Conservation (phyloP, 2,113 vertebrate genomes). For the Rhinogobius similis region DNA sequence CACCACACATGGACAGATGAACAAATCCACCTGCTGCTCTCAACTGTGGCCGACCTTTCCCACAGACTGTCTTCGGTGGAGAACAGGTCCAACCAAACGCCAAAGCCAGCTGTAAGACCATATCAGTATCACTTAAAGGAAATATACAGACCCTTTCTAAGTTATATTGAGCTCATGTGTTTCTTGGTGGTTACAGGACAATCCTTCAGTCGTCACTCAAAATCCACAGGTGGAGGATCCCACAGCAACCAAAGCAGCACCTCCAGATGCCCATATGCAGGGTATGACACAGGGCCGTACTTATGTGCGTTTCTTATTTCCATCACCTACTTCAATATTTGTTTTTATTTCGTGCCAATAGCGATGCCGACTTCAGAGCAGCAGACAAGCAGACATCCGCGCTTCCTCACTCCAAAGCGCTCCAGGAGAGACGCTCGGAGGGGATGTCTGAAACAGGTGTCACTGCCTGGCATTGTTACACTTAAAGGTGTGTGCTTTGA, state of each 20-base stretch:
- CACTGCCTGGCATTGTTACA: conserved; percentile 54
- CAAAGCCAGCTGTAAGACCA: conserved; percentile 26
- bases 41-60: conserved; percentile 63
- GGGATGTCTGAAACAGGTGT: conserved; percentile 28
- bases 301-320: not conserved
- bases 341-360: not conserved
- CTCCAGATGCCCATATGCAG: conserved; percentile 10
- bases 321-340: not conserved
- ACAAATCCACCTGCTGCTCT: conserved; percentile 64
- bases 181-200: conserved; percentile 31
- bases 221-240: conserved; percentile 20
- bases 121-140: not conserved
- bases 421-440: conserved; percentile 46
- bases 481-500: conserved; percentile 57
- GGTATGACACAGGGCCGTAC: conserved; percentile 16
- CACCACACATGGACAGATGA: conserved; percentile 60
- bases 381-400: conserved; percentile 59
- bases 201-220: conserved; percentile 9
- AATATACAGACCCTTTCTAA: not conserved
- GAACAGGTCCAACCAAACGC: conserved; percentile 46
- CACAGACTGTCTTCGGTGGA: conserved; percentile 67
- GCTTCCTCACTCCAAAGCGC: conserved; percentile 58
- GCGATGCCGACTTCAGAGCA: conserved; percentile 27
- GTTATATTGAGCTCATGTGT: conserved; percentile 1
- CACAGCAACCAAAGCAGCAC: conserved; percentile 34